Evolutionary conservation across 2,113 vertebrate genomes (phyloP).

Genomic region (Alces alces): DNA sequence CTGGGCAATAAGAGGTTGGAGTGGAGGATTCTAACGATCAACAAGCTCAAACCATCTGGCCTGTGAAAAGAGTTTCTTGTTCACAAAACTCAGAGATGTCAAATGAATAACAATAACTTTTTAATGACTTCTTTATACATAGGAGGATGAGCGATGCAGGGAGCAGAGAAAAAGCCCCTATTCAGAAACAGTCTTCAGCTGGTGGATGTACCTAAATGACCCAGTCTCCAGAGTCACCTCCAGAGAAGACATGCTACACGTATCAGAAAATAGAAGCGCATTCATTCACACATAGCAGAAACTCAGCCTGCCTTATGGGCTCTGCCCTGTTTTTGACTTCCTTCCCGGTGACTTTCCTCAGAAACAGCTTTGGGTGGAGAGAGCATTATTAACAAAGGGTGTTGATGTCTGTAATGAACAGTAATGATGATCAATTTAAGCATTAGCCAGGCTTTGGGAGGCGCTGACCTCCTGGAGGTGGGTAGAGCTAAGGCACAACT

Average conservation of each 20-base stretch:
- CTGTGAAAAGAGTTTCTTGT: constrained; percentile 48
- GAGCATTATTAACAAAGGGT: constrained; percentile 11
- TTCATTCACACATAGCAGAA: neutral
- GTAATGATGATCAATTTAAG: constrained; percentile 50
- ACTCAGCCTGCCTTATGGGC: neutral
- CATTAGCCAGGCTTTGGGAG: constrained; percentile 22
- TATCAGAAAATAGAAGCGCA: neutral
- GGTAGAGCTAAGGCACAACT: neutral
- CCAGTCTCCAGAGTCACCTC: constrained; percentile 44
- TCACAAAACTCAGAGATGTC: constrained; percentile 38
- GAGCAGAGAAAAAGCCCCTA: constrained; percentile 32
- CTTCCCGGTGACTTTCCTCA: constrained; percentile 7
- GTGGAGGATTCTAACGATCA: constrained; percentile 48
- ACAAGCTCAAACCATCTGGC: constrained; percentile 39
- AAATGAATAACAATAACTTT: constrained; percentile 63
- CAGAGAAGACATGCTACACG: constrained; percentile 37
- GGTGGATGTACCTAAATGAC: neutral
- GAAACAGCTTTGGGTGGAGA: constrained; percentile 13
- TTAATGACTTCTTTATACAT: constrained; percentile 67
- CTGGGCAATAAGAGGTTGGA: constrained; percentile 54
- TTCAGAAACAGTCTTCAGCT: constrained; percentile 50
- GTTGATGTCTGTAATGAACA: constrained; percentile 39
- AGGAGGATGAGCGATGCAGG: constrained; percentile 51
- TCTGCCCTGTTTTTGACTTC: neutral
- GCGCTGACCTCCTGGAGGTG: neutral